These are phyloP conservation scores for Phataginus tetradactyla DNA, from an alignment of 2,797 vertebrate species.

Conservation along the genomic window DNA sequence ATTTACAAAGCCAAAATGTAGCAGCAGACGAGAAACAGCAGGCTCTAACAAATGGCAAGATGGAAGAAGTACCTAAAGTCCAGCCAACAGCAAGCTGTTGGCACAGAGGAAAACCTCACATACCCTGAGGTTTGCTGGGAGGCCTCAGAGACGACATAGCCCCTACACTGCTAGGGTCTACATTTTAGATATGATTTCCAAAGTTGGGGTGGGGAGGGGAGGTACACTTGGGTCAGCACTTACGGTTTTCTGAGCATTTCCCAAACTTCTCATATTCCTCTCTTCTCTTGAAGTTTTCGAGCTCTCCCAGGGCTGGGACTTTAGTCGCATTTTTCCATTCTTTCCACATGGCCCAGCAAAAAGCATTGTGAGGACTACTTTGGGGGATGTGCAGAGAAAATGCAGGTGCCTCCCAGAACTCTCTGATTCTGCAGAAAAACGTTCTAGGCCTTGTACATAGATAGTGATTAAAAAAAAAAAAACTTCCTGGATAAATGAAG, in stretches of 20 bases:
- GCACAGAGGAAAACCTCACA: not conserved
- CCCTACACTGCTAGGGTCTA: not conserved
- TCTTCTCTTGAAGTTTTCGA: not conserved
- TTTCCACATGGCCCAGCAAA: not conserved
- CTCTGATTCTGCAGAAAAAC: not conserved
- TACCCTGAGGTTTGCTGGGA: too few relatives aligned
- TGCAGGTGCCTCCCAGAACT: not conserved
- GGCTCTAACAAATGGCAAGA: too few relatives aligned
- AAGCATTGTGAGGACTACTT: not conserved
- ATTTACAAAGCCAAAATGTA: not conserved
- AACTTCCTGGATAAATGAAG: conserved; percentile 17
- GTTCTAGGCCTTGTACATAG: not conserved
- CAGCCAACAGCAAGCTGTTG: fast-evolving
- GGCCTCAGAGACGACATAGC: fast-evolving
- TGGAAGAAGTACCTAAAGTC: not conserved
- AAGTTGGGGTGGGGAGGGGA: fast-evolving
- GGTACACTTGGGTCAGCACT: fast-evolving
- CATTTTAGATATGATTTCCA: not conserved
- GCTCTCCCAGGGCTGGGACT: not conserved
- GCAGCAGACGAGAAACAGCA: not conserved
- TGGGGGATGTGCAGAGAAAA: not conserved
- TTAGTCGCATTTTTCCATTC: not conserved
- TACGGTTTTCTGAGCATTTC: not conserved
- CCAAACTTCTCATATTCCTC: not conserved
- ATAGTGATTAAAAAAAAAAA: not conserved